Evolutionary conservation across 2,113 vertebrate species (phyloP).

Genomic region (Dicerorhinus sumatrensis): DNA sequence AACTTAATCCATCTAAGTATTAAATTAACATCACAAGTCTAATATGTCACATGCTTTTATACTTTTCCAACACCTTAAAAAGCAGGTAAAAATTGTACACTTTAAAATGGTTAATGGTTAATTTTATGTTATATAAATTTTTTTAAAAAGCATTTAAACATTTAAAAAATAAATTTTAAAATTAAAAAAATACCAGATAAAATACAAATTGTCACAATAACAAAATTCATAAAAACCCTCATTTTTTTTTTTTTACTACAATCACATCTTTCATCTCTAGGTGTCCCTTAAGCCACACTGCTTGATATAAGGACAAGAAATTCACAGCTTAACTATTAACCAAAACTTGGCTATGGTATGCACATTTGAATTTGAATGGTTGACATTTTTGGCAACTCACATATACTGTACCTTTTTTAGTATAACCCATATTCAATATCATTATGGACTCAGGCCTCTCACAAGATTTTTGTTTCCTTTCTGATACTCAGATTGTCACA

Average conservation of each 20-base stretch:
- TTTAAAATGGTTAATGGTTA: neutral
- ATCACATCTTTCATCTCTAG: neutral
- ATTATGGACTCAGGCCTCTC: neutral
- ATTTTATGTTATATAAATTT: constrained; percentile 11
- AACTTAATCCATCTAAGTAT: neutral
- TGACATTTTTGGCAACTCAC: neutral
- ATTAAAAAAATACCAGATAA: neutral
- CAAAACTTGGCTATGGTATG: neutral
- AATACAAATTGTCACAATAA: neutral
- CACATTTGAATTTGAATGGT: neutral
- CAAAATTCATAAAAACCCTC: neutral
- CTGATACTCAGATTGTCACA: neutral
- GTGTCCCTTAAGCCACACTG: neutral
- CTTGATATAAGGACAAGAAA: neutral
- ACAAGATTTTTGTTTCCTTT: neutral
- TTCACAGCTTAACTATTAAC: neutral
- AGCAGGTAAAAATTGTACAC: neutral
- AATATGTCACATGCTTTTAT: neutral
- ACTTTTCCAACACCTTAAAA: constrained; percentile 33
- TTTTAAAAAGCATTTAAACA: neutral
- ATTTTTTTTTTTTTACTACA: neutral
- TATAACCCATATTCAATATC: neutral
- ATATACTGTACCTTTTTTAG: neutral
- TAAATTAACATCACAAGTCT: neutral
- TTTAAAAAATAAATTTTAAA: neutral